phyloP scores from a whole-genome alignment of 2,888 invertebrate genomes.

The Oxystoma pomonae region DNA sequence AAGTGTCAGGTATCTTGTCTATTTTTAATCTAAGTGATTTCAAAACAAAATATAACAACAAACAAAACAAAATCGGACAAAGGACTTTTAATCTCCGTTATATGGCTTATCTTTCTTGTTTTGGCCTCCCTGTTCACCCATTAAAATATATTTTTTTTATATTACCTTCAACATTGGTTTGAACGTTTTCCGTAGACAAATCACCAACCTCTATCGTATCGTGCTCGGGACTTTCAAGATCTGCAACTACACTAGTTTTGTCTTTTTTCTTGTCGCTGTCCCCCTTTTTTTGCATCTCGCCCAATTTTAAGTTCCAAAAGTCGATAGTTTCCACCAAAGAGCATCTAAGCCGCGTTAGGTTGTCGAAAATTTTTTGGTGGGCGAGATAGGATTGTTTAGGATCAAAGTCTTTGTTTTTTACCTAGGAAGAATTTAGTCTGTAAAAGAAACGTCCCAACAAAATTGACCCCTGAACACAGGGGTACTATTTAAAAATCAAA shows the following conservation, averaged over 20 bases:
- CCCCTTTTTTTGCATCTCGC: conserved; percentile 42
- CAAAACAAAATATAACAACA: too few species aligned
- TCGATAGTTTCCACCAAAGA: conserved; percentile 66
- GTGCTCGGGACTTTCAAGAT: not conserved
- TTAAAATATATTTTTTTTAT: too few species aligned
- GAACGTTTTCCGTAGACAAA: not conserved
- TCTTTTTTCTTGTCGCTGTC: conserved; percentile 42
- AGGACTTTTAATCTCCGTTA: too few species aligned
- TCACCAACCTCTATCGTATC: conserved; percentile 12
- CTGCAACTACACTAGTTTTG: conserved; percentile 8
- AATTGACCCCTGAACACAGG: conserved; percentile 75
- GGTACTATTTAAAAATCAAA: conserved; percentile 63
- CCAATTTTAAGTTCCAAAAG: conserved; percentile 63
- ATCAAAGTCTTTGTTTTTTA: conserved; percentile 51
- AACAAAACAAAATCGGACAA: too few species aligned
- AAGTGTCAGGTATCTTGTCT: too few species aligned
- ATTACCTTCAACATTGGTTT: too few species aligned
- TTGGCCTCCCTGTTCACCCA: too few species aligned
- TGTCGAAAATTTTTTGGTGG: conserved; percentile 48
- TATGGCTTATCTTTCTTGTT: too few species aligned
- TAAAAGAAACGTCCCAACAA: conserved; percentile 73
- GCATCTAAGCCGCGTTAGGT: conserved; percentile 60
- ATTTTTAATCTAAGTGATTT: too few species aligned
- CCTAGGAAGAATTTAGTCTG: too few species aligned
- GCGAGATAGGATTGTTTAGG: conserved; percentile 15